Evolutionary conservation across 2,113 vertebrate species (phyloP), one percentile per base, ranked within the genome.

Genomic region (Sinocyclocheilus maitianheensis): DNA sequence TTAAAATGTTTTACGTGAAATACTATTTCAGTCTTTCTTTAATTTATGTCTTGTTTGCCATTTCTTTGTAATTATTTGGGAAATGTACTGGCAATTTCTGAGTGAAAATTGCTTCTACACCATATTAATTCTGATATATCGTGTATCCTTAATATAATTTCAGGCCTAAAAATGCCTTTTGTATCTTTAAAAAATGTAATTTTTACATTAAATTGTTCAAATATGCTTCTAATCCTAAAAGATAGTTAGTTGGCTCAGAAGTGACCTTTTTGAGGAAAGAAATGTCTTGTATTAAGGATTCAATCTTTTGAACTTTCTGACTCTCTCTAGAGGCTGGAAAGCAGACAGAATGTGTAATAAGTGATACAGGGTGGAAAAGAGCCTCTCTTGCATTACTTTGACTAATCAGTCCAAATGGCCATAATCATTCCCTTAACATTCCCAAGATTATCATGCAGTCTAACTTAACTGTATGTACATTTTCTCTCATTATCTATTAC

Each of bases 401-500:
- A 76, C 46, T 22, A 46, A 51, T 62, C 18, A 63, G 53, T 40
- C 62, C 22, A 74, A 37, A 26, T 26, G 13, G n/a, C 26, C 76
- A 55, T 20, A 51, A 76, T 24, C 74, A n/a, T 75, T 75, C 9
- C 71, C 40, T 75, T 53, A 20, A 16, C 67, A 74, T 22, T 74
- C 20, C 10, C 37, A 22, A 55, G 75, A 77, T 77, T 77, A 77
- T 16, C n/a, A 51, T 77, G 48, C 75, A 26, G 24, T 77, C 51
- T 77, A 77, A 34, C 76, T 55, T 77, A 83, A 69, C 76, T 46
- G 37, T 85, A 89, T 87, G 20, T 87, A 85, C 78, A 87, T 75
- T 81, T 80, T 85, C 87, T 80, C 81, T 43, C 72, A 90, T 86
- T 83, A 90, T 83, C 87, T 88, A 51, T 65, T 51, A 37, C 20